These are phyloP conservation scores for Yponomeuta malinellus DNA, from an alignment of 2,888 invertebrate genomes.

Conservation along the genomic window DNA sequence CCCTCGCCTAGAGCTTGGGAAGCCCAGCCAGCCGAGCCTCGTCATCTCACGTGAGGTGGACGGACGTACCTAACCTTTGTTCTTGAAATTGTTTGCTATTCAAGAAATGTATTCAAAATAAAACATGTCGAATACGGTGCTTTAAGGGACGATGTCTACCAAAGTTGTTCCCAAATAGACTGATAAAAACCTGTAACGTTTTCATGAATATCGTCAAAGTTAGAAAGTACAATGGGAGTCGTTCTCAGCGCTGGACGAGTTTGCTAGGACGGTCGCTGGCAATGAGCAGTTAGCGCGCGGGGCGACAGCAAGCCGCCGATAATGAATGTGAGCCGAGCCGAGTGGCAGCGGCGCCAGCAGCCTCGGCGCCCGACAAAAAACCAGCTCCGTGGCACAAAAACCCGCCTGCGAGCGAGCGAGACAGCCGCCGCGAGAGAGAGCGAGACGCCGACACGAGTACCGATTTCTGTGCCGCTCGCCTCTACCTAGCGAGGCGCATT, in stretches of 20 bases:
- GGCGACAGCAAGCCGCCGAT: constrained; percentile 50
- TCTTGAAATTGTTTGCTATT: neutral
- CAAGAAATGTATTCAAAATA: neutral
- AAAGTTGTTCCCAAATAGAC: too few relatives aligned
- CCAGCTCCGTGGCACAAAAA: constrained; percentile 72
- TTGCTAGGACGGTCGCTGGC: constrained; percentile 37
- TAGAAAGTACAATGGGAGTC: constrained; percentile 57
- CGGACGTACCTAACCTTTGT: neutral
- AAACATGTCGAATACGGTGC: neutral
- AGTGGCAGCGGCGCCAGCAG: constrained; percentile 47
- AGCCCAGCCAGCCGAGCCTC: constrained; percentile 12
- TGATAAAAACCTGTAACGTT: neutral
- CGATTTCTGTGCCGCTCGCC: constrained; percentile 67
- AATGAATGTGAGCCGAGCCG: constrained; percentile 67
- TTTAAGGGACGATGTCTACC: neutral
- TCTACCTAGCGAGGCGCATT: constrained; percentile 58
- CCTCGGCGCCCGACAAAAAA: constrained; percentile 66
- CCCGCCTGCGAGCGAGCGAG: constrained; percentile 59
- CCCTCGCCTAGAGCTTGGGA: constrained; percentile 31
- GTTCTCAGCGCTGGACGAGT: too few relatives aligned
- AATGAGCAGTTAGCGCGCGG: neutral
- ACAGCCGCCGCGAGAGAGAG: constrained; percentile 40
- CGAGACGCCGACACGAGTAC: constrained; percentile 46
- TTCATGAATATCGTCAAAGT: constrained; percentile 25
- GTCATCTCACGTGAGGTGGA: constrained; percentile 18